Evolutionary conservation across 2,113 vertebrate genomes (phyloP), one percentile per base, ranked within the genome.

Genomic region (Halichoerus grypus): DNA sequence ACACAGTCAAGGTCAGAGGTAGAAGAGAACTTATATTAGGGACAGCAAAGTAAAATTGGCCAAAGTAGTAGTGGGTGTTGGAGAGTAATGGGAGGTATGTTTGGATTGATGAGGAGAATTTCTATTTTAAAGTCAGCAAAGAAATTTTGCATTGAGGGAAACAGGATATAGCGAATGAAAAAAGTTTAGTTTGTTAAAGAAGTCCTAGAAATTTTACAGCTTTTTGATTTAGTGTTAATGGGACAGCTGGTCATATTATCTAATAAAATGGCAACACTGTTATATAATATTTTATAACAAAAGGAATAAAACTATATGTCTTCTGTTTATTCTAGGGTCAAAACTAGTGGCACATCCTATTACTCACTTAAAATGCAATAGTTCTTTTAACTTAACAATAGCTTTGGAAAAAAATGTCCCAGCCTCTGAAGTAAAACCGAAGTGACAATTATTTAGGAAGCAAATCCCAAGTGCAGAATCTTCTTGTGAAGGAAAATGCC

Each of bases 351-450:
- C 18, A 14, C 1, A n/a, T 84, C 12, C 5, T 49, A 49, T 81
- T 81, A 72, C 4, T 93, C 19, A 51, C 4, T 22, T 31, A 95
- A 80, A 72, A 53, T 59, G 51, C 26, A 74, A 22, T 61, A 28
- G 10, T 61, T 90, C 5, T 18, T 18, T 5, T 76, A 67, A 80
- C 1, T 77, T 59, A 31, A 81, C 18, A n/a, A 36, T 10, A 71
- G 28, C 33, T 31, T 71, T 53, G 2, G 55, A 8, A 51, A 71
- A 71, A 84, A 26, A 39, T 36, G 9, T 86, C 7, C 39, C 82
- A n/a, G 33, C 63, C 8, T 93, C 46, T 80, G 46, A 97, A 65
- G 15, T 91, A 94, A 93, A 97, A 95, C 22, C 59, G 7, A 89
- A 96, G 16, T 42, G 49, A 79, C 49, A 79, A 53, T 71, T 90